A percentile compares a stretch with the other conserved stretches of the same genome.
Evolutionary conservation across 2,113 vertebrate genomes (phyloP).

Genomic region (Gulo gulo): DNA sequence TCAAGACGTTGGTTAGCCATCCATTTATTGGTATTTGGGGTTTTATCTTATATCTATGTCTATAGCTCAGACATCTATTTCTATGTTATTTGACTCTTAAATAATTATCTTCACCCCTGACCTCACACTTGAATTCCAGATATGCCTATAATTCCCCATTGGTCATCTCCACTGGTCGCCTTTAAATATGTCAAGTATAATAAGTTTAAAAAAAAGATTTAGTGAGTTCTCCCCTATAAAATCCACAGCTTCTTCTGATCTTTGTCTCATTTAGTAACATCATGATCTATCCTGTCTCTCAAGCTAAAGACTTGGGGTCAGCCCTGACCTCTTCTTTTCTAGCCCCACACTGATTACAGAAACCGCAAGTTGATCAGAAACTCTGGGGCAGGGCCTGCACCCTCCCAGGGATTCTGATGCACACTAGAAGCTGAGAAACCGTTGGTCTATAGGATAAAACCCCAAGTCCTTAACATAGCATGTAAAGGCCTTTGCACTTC

Average conservation of each 20-base stretch:
- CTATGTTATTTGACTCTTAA: background rate
- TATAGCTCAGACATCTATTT: background rate
- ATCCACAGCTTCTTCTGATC: background rate
- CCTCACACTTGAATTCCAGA: background rate
- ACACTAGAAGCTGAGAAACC: background rate
- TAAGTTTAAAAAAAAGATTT: background rate
- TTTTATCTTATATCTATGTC: background rate
- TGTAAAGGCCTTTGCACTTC: background rate
- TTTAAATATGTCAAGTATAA: background rate
- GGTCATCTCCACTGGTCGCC: background rate
- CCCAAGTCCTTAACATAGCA: background rate
- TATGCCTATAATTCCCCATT: background rate
- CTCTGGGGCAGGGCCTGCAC: background rate
- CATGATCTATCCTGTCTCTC: background rate
- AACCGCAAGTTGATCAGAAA: background rate
- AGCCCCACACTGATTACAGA: background rate
- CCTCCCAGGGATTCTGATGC: background rate
- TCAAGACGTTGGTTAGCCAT: background rate
- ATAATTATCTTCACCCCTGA: background rate
- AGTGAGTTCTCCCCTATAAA: background rate
- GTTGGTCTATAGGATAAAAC: background rate
- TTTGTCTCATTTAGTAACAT: background rate
- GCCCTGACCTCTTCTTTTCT: background rate
- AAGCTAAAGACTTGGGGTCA: background rate
- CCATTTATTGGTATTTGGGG: background rate